phyloP scores from a whole-genome alignment of 2,797 vertebrate genomes.

The Nannoperca obscura region DNA sequence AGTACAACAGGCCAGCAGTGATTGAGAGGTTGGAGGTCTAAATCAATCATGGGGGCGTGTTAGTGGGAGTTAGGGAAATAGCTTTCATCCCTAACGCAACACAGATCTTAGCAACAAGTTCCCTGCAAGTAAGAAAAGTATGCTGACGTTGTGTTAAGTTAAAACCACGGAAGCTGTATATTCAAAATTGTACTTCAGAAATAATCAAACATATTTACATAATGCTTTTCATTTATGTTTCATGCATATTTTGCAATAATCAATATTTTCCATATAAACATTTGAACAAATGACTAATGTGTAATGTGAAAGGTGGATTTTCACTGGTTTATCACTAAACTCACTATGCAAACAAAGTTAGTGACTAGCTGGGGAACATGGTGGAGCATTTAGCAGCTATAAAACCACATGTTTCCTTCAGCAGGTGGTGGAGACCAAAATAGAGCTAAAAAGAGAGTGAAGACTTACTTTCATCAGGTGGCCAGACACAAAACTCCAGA shows the following conservation, averaged over 20 bases:
- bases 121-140: background rate
- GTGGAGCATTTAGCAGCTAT: background rate
- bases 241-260: background rate
- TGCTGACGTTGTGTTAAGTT: background rate
- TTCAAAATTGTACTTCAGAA: background rate
- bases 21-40: constrained; percentile 54
- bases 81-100: constrained; percentile 43
- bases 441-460: background rate
- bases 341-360: too few relatives aligned
- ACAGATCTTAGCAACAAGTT: constrained; percentile 16
- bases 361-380: background rate
- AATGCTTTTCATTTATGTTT: background rate
- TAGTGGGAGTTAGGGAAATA: constrained; percentile 47
- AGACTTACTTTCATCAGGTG: background rate
- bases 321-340: too few relatives aligned
- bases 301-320: background rate
- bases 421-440: background rate
- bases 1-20: constrained; percentile 61
- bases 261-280: background rate
- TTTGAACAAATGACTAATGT: background rate
- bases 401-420: background rate
- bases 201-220: background rate
- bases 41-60: constrained; percentile 60
- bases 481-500: background rate
- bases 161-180: background rate